Percentiles rank a stretch among this genome's conserved stretches.
Conservation (phyloP, 1,140 invertebrate species). For the Belonocnema kinseyi region DNA sequence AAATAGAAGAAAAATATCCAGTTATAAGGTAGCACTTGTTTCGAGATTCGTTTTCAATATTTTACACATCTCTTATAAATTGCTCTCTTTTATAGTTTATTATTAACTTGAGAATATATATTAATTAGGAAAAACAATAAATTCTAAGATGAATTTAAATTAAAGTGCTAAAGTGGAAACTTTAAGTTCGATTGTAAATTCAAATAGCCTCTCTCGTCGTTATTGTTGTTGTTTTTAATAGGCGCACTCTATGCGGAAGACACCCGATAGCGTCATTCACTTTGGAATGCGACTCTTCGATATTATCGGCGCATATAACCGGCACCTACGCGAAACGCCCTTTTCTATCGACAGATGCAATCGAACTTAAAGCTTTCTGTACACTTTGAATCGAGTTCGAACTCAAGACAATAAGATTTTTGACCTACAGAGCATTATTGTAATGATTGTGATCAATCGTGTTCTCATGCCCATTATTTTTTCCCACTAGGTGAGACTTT, state of each 20-base stretch:
- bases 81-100: too few relatives aligned
- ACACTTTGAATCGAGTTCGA: background rate
- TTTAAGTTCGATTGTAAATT: background rate
- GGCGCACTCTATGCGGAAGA: background rate
- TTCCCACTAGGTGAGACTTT: background rate
- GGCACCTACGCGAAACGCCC: constrained; percentile 14
- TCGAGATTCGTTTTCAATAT: too few relatives aligned
- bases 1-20: too few relatives aligned
- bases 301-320: constrained; percentile 14
- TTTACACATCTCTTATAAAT: too few relatives aligned
- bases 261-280: constrained; percentile 1
- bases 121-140: background rate
- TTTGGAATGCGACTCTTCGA: constrained; percentile 11
- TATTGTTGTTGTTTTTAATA: constrained; percentile 30
- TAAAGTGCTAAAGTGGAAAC: background rate
- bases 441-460: background rate
- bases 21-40: too few relatives aligned
- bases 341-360: constrained; percentile 21
- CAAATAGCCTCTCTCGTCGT: background rate
- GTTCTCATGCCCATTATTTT: constrained; percentile 15
- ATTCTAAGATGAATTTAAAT: background rate
- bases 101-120: too few relatives aligned
- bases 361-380: constrained; percentile 21
- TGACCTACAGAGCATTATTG: background rate
- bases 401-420: constrained; percentile 13